These are phyloP conservation scores for Hippopotamus amphibius DNA, from an alignment of 2,113 vertebrate genomes.

Conservation along the genomic window DNA sequence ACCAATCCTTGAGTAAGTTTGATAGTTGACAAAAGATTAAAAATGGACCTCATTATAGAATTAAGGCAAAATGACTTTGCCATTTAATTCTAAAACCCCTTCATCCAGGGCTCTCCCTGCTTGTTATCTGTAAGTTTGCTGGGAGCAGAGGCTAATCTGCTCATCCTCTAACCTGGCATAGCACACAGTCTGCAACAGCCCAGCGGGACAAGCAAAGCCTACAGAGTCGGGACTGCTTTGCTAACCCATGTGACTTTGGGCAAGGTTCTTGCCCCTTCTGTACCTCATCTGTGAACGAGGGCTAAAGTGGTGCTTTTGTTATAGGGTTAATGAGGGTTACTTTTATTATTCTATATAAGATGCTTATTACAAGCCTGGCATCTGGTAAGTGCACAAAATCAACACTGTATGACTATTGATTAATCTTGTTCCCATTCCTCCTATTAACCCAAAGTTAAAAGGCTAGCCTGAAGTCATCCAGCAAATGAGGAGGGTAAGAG, in stretches of 20 bases:
- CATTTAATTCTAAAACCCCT: neutral
- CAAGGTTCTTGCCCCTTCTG: neutral
- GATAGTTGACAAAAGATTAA: neutral
- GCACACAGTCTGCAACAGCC: neutral
- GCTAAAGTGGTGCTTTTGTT: neutral
- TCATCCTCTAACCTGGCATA: neutral
- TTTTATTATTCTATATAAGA: neutral
- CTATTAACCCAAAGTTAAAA: conserved; percentile 6
- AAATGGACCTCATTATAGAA: neutral
- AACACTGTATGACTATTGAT: neutral
- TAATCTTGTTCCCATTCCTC: neutral
- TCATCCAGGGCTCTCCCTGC: neutral
- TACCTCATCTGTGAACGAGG: neutral
- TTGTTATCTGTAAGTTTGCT: neutral
- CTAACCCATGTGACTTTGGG: neutral
- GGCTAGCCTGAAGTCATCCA: neutral
- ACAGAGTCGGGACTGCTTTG: neutral
- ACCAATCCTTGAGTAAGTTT: neutral
- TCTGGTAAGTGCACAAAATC: neutral
- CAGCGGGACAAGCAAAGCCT: neutral
- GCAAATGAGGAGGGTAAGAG: neutral
- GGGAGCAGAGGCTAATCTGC: neutral
- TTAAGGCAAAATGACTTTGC: neutral
- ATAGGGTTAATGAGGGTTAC: neutral
- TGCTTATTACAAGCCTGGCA: neutral